Base-by-base conservation (phyloP, 2,113 vertebrate species). In the Cebidichthys violaceus region DNA sequence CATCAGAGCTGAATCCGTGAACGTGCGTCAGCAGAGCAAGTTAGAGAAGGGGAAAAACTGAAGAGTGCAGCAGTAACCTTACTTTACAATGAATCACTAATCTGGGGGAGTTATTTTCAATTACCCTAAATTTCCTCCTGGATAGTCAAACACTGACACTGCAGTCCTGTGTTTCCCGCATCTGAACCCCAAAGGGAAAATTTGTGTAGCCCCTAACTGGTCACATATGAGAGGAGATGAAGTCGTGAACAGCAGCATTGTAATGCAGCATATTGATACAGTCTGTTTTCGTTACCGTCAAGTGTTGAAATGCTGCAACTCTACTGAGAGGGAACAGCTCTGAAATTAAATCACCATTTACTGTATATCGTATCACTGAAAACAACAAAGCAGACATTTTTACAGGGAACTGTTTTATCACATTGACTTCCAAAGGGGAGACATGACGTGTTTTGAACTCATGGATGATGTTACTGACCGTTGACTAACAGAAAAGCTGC, bases 1-100 rank as follows among this genome's bases (percentile, higher is more conserved):
- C 37, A 70, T 77, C 78, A 73, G 22, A 37, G 14, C 61, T 52
- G 22, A 69, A 7, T 74, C 24, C 24, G 17, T 72, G 17, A 67
- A 82, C 76, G 61, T 88, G 74, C 33, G 76, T 90, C 86, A 85
- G 80, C 80, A 81, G 79, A 80, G 65, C 0, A 0, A 62, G 43
- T 18, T 17, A 43, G 47, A 85, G 50, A 14, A 57, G 43, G 76
- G 80, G 71, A 80, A 81, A 86, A 87, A 66, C 59, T 79, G 69
- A 82, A 81, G 29, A 52, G 33, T 60, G 61, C 70, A 71, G 71
- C 71, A 61, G 9, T 17, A 79, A 81, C 77, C 39, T 31, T 69
- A 45, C 64, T 81, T 80, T 31, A 55, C 59, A 57, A 62, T 90
- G 88, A 92, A 82, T 92, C 86, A 90, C 68, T 59, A 60, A 76